These are phyloP conservation scores for Asarcornis scutulata DNA, from an alignment of 2,113 vertebrate genomes.

Conservation along the genomic window DNA sequence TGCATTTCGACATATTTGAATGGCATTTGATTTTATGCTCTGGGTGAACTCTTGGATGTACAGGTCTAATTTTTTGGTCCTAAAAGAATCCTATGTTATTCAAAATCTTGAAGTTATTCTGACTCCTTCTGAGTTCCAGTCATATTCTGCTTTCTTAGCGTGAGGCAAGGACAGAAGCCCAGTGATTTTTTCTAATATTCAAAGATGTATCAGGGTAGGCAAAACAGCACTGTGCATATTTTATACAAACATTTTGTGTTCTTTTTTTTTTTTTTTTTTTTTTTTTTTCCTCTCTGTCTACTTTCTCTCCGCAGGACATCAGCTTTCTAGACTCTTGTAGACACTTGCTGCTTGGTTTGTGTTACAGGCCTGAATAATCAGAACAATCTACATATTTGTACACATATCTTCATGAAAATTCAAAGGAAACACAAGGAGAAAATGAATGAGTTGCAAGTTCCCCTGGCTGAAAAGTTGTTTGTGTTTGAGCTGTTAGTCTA, in stretches of 20 bases:
- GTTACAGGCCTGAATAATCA: not conserved
- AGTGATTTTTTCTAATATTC: not conserved
- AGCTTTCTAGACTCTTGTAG: not conserved
- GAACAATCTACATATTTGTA: not conserved
- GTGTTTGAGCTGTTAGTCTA: not conserved
- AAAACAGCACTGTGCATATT: not conserved
- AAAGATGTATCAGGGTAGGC: not conserved
- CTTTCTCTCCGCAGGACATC: not conserved
- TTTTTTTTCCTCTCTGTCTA: not conserved
- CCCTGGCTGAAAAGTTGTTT: not conserved
- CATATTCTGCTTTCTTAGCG: not conserved
- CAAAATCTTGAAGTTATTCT: not conserved
- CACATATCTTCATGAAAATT: not conserved
- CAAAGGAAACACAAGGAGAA: not conserved
- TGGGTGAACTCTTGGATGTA: not conserved
- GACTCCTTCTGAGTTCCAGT: not conserved
- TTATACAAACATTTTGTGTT: not conserved
- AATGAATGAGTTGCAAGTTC: not conserved
- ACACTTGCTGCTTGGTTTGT: not conserved
- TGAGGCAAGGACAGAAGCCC: not conserved
- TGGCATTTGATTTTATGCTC: not conserved
- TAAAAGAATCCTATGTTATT: not conserved
- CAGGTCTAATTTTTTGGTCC: not conserved
- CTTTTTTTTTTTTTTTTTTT: not conserved
- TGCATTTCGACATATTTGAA: not conserved